Evolutionary conservation across 2,888 invertebrate species (phyloP).

Genomic region (Acrocyrtus sp.): DNA sequence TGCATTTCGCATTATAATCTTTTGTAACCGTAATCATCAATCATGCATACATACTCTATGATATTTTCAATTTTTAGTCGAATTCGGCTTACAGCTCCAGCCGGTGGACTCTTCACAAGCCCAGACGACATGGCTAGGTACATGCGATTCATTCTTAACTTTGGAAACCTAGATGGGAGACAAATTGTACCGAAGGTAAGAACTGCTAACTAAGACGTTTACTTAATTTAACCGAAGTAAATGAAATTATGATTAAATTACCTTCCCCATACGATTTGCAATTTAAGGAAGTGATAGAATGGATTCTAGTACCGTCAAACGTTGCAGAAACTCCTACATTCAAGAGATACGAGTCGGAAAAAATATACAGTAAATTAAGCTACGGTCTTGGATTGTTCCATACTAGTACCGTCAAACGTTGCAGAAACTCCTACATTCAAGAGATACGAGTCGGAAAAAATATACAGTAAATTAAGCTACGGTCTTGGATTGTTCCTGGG

Average conservation of each 20-base stretch:
- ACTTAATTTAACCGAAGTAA: no score
- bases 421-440: neutral
- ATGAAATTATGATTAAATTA: neutral
- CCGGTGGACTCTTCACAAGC: slow-evolving; percentile 45
- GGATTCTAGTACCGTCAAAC: slow-evolving; percentile 4
- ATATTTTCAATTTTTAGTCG: slow-evolving; percentile 23
- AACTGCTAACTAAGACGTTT: neutral
- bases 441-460: neutral
- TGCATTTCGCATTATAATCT: no score
- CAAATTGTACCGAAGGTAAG: slow-evolving; percentile 48
- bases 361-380: neutral
- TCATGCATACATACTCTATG: no score
- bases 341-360: neutral
- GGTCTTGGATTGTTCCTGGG: slow-evolving; percentile 11
- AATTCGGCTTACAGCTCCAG: slow-evolving; percentile 19
- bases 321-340: neutral
- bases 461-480: slow-evolving; percentile 1
- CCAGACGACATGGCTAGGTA: slow-evolving; percentile 46
- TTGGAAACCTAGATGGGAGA: slow-evolving; percentile 35
- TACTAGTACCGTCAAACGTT: slow-evolving; percentile 2
- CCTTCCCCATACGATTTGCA: neutral
- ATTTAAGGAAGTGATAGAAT: slow-evolving; percentile 5
- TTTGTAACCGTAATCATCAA: no score
- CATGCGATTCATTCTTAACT: slow-evolving; percentile 44
- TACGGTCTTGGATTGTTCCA: slow-evolving; percentile 19